A percentile compares a stretch with the other conserved stretches of the same genome.
These are phyloP conservation scores for Cettia cetti DNA, from an alignment of 2,113 vertebrate genomes.

Conservation along the genomic window DNA sequence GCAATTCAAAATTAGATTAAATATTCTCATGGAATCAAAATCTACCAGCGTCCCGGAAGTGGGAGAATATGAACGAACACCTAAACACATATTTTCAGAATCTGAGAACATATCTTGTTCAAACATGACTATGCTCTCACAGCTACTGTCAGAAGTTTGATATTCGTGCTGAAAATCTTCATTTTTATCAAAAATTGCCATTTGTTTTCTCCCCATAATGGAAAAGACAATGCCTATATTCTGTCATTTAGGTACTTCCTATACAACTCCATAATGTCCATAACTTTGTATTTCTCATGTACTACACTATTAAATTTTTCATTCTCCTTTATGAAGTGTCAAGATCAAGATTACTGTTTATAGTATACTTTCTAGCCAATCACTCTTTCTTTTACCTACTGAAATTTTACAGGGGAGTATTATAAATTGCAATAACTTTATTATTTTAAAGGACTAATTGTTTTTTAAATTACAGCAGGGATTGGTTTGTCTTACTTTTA, in stretches of 20 bases:
- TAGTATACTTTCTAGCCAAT: not conserved
- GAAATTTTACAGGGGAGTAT: rapidly evolving
- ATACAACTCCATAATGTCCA: not conserved
- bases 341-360: not conserved
- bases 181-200: not conserved
- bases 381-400: not conserved
- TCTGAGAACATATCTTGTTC: not conserved
- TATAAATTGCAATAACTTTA: not conserved
- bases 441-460: not conserved
- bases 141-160: not conserved
- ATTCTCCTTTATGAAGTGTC: not conserved
- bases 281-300: not conserved
- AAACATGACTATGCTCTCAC: not conserved
- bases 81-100: not conserved
- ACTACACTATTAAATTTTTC: not conserved
- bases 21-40: not conserved
- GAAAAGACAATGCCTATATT: not conserved
- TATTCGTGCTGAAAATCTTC: not conserved
- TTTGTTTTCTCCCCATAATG: no score
- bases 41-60: not conserved
- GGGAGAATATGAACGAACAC: not conserved
- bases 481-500: not conserved
- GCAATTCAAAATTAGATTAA: not conserved
- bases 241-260: not conserved
- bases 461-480: not conserved